Percentiles rank a stretch among this genome's conserved stretches.
These are phyloP conservation scores for Agapornis roseicollis DNA, from an alignment of 2,113 vertebrate species.

Conservation along the genomic window DNA sequence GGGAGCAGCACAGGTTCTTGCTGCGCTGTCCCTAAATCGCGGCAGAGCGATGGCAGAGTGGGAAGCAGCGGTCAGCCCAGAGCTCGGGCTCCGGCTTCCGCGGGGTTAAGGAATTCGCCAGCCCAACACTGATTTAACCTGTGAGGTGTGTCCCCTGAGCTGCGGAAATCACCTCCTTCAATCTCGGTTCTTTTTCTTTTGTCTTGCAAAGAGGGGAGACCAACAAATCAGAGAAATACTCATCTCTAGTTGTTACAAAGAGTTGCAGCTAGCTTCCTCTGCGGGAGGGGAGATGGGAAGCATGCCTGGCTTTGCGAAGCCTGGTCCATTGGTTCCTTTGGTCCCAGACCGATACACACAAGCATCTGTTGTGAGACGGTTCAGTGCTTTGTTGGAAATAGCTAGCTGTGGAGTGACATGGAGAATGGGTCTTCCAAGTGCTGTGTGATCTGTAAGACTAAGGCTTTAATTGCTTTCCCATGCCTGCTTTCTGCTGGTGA, in stretches of 20 bases:
- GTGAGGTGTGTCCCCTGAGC: background rate
- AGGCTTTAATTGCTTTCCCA: background rate
- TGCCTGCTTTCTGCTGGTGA: background rate
- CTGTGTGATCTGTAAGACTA: background rate
- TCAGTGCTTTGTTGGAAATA: background rate
- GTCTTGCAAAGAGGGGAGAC: background rate
- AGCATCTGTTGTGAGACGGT: background rate
- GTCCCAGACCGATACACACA: background rate
- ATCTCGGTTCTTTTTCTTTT: background rate
- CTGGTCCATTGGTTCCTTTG: background rate
- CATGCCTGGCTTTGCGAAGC: background rate
- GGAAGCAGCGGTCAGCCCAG: background rate
- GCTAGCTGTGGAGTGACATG: background rate
- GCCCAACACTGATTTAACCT: background rate
- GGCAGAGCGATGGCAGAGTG: accelerated
- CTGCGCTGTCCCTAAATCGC: background rate
- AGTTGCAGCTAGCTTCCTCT: background rate
- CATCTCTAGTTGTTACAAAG: background rate
- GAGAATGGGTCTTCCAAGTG: background rate
- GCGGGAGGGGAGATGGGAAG: background rate
- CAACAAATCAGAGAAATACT: background rate
- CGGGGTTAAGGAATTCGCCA: background rate
- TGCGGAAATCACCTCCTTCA: background rate
- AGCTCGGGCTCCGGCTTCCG: accelerated
- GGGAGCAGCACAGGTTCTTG: background rate